Percentiles rank a stretch among this genome's conserved stretches.
Conservation (phyloP, 2,888 invertebrate species). For the Pachydiplax longipennis region DNA sequence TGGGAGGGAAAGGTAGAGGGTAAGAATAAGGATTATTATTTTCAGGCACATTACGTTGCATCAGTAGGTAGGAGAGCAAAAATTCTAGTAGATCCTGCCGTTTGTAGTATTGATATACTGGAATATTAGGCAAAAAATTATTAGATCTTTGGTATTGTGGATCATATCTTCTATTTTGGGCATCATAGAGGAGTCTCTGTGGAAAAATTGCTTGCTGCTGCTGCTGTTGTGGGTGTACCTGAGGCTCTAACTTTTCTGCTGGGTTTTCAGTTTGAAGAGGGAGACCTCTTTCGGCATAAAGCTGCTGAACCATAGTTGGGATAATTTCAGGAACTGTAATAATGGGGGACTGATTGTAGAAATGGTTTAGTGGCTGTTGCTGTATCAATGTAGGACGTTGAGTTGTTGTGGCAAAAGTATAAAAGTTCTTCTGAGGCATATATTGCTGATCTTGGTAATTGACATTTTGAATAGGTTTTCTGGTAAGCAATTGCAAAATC, state of each 20-base stretch:
- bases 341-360: not conserved
- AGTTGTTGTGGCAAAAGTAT: not conserved
- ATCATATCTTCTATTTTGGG: not conserved
- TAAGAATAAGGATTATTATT: not conserved
- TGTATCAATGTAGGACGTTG: not conserved
- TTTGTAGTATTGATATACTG: not conserved
- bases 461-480: not conserved
- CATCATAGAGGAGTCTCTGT: not conserved
- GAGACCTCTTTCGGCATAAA: not conserved
- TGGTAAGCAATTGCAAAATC: not conserved
- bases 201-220: not conserved
- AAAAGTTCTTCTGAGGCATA: not conserved
- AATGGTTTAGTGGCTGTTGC: not conserved
- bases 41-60: not conserved
- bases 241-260: not conserved
- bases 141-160: not conserved
- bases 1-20: not conserved
- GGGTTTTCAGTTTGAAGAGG: not conserved
- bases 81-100: not conserved
- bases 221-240: not conserved
- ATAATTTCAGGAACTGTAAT: not conserved
- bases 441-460: slow-evolving; percentile 7
- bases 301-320: not conserved
- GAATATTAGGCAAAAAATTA: not conserved
- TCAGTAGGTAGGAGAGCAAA: not conserved